Evolutionary conservation across 2,888 invertebrate genomes (phyloP).

Genomic region (Gryllus longicercus): DNA sequence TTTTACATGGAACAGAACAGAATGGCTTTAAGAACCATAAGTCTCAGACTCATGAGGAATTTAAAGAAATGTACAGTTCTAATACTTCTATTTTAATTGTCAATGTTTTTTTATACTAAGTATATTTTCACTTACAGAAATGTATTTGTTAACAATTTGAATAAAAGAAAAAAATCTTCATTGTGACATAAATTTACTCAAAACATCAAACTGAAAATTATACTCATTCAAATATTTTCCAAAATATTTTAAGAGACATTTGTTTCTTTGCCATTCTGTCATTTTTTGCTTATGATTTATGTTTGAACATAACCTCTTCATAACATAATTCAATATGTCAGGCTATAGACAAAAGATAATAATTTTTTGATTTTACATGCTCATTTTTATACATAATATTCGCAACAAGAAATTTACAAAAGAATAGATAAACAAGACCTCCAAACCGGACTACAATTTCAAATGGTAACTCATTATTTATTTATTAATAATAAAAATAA

Average conservation of each 20-base stretch:
- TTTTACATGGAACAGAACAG: slow-evolving; percentile 17
- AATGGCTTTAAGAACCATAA: not conserved
- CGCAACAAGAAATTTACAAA: not conserved
- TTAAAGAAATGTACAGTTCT: too few relatives aligned
- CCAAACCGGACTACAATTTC: not conserved
- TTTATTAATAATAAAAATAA: not conserved
- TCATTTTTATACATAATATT: too few relatives aligned
- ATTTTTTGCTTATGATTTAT: not conserved
- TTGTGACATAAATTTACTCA: too few relatives aligned
- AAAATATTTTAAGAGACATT: too few relatives aligned
- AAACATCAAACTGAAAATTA: too few relatives aligned
- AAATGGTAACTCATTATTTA: not conserved
- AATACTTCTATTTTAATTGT: too few relatives aligned
- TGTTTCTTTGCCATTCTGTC: not conserved
- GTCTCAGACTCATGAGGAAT: not conserved
- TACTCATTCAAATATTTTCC: too few relatives aligned
- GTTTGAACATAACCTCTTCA: not conserved
- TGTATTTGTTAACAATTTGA: too few relatives aligned
- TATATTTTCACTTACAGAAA: too few relatives aligned
- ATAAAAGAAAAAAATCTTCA: too few relatives aligned
- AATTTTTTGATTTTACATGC: too few relatives aligned
- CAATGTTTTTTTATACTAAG: too few relatives aligned
- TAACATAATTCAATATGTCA: not conserved
- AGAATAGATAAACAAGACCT: not conserved
- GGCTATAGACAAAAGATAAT: not conserved